A percentile compares a stretch with the other conserved stretches of the same genome.
Evolutionary conservation across 2,888 invertebrate species (phyloP).

Genomic region (Acrobasis suavella): DNA sequence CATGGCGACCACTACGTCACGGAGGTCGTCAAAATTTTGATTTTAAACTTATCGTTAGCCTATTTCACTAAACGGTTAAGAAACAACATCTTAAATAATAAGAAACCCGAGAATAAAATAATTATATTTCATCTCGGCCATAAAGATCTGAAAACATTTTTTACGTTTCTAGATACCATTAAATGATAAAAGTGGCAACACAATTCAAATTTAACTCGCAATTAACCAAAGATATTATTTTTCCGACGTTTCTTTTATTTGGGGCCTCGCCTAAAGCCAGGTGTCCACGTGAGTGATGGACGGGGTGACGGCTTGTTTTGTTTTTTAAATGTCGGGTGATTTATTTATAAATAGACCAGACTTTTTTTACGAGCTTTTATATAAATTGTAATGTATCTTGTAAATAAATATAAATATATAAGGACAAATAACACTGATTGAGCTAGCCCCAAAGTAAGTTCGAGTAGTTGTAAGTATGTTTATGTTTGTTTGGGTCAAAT

Average conservation of each 20-base stretch:
- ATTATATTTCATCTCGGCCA: not conserved
- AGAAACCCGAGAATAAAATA: not conserved
- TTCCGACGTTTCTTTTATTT: not conserved
- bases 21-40: too few relatives aligned
- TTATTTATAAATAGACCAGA: not conserved
- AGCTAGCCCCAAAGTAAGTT: too few relatives aligned
- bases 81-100: not conserved
- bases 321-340: not conserved
- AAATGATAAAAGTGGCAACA: constrained; percentile 1
- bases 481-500: too few relatives aligned
- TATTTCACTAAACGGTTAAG: not conserved
- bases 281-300: not conserved
- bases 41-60: too few relatives aligned
- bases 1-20: too few relatives aligned
- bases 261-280: not conserved
- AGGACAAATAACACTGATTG: too few relatives aligned
- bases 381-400: too few relatives aligned
- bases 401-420: too few relatives aligned
- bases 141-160: not conserved
- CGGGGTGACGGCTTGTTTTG: not conserved
- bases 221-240: constrained; percentile 1
- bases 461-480: too few relatives aligned
- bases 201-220: not conserved
- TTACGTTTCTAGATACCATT: not conserved
- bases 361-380: too few relatives aligned